These are phyloP conservation scores for Diaphora mendica DNA, from an alignment of 2,888 invertebrate species.

Conservation along the genomic window DNA sequence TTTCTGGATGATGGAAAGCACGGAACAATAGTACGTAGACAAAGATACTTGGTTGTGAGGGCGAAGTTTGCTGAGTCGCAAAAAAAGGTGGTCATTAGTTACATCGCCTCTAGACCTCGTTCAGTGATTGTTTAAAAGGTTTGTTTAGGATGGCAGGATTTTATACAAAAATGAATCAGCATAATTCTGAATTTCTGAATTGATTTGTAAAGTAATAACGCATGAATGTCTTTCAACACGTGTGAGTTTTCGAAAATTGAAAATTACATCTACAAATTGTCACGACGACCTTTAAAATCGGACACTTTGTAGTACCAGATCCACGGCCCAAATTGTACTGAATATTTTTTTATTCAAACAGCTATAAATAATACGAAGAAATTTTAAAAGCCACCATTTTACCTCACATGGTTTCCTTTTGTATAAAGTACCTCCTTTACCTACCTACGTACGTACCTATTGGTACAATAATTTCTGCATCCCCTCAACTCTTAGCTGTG, in stretches of 20 bases:
- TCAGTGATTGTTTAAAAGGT: neutral
- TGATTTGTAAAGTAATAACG: too few species aligned
- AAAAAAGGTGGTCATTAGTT: neutral
- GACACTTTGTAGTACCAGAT: too few species aligned
- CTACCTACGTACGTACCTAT: neutral
- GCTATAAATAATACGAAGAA: neutral
- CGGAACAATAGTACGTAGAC: neutral
- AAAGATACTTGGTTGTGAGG: neutral
- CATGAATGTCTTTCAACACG: neutral
- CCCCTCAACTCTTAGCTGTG: neutral
- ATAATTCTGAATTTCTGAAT: neutral
- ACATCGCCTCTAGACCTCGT: neutral
- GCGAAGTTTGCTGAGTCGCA: neutral
- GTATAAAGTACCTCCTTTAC: neutral
- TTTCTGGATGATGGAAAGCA: too few species aligned
- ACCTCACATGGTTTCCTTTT: neutral
- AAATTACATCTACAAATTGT: neutral
- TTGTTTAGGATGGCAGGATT: neutral
- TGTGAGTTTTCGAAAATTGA: neutral
- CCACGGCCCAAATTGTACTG: too few species aligned
- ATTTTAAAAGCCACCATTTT: neutral
- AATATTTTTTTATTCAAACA: neutral
- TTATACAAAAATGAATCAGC: neutral
- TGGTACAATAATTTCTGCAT: neutral
- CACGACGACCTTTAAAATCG: too few species aligned